Evolutionary conservation across 2,113 vertebrate genomes (phyloP), one percentile per base, ranked within the genome.

Genomic region (Psilopsiagon aurifrons): DNA sequence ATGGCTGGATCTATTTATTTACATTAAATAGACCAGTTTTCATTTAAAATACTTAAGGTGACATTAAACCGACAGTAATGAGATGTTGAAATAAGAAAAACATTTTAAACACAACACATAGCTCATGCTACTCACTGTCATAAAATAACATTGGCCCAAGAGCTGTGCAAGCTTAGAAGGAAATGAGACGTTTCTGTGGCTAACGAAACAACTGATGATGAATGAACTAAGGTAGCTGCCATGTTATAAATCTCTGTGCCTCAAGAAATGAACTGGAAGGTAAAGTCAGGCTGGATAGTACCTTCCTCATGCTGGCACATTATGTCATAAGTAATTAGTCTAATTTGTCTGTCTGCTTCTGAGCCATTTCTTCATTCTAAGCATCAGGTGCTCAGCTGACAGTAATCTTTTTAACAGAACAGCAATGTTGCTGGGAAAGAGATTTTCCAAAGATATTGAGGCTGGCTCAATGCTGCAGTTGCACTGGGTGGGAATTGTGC

Each of bases 281-380:
- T 49, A 41, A 90, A 83, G 43, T 83, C 66, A 73, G 74, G 33
- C 49, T 80, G 67, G 44, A 10, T 52, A 66, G 71, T 73, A 91
- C 35, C 44, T 79, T 76, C 64, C 67, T 89, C 24, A 4, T 52
- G 44, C 66, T 82, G 68, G 28, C 27, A 71, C 67, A 57, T 95
- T 91, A 95, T 83, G 77, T 64, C 73, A 47, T 59, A 82, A 82
- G 39, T 49, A 90, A 94, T 95, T 66, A 49, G 79, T 85, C 22
- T 89, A 27, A 29, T 89, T 94, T 66, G 52, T 87, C 23, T 37
- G 74, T 60, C 70, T 39, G 3, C 67, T 71, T 25, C 60, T 86
- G 57, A 71, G 47, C 28, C 10, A 31, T 83, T 83, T 60, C 49
- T 46, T 90, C 44, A 28, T 76, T 67, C 71, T 29, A 10, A 55